Percentiles rank a stretch among this genome's conserved stretches.
These are phyloP conservation scores for Seira musarum DNA, from an alignment of 2,888 invertebrate species.

Conservation along the genomic window DNA sequence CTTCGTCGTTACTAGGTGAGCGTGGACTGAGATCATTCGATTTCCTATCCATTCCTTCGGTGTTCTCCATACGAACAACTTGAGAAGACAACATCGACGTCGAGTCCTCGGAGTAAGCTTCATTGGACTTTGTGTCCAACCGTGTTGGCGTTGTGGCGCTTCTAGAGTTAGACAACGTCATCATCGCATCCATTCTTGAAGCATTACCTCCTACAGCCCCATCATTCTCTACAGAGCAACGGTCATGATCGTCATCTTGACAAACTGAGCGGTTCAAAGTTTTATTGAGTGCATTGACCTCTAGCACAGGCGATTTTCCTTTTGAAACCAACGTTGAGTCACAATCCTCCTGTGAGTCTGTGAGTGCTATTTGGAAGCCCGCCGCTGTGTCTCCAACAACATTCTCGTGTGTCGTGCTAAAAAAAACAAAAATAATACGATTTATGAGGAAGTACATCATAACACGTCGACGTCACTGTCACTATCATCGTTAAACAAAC, in stretches of 20 bases:
- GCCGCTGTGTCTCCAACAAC: slow-evolving; percentile 47
- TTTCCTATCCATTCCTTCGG: slow-evolving; percentile 16
- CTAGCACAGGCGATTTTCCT: too few relatives aligned
- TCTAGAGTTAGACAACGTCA: background rate
- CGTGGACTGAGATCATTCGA: slow-evolving; percentile 43
- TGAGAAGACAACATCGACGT: background rate
- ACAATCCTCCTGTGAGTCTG: slow-evolving; percentile 58
- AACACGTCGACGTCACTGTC: too few relatives aligned
- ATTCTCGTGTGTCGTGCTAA: slow-evolving; percentile 68
- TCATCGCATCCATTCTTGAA: background rate
- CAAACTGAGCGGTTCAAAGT: too few relatives aligned
- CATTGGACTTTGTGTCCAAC: background rate
- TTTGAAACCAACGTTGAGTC: background rate
- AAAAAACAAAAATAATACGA: slow-evolving; percentile 22
- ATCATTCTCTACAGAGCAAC: too few relatives aligned
- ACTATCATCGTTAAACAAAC: too few relatives aligned
- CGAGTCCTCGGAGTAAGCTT: too few relatives aligned
- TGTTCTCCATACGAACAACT: slow-evolving; percentile 15
- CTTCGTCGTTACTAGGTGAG: slow-evolving; percentile 39
- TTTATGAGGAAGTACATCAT: background rate
- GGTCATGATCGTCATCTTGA: too few relatives aligned
- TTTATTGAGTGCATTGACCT: too few relatives aligned
- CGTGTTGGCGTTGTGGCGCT: background rate
- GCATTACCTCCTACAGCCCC: background rate
- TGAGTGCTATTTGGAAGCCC: slow-evolving; percentile 31